These are phyloP conservation scores for Mimumesa dahlbomi DNA, from an alignment of 2,888 invertebrate species.

Conservation along the genomic window DNA sequence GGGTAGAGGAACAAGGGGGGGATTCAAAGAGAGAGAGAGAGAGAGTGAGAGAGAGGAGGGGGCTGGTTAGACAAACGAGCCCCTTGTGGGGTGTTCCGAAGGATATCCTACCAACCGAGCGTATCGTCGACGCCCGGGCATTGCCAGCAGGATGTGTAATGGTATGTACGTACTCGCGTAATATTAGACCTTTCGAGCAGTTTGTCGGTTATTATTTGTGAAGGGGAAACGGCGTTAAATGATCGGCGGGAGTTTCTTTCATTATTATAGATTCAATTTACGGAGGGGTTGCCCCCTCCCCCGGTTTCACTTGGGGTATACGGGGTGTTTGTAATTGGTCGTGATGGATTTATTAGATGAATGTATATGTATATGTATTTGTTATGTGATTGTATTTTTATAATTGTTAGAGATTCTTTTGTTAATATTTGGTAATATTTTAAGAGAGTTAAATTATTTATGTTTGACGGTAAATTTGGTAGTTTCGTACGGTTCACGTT, in stretches of 20 bases:
- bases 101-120: constrained; percentile 74
- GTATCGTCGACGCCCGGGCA: constrained; percentile 68
- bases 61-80: constrained; percentile 76
- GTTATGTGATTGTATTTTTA: too few species aligned
- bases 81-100: constrained; percentile 77
- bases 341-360: too few species aligned
- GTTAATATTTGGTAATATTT: too few species aligned
- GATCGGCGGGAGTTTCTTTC: constrained; percentile 41
- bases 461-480: too few species aligned
- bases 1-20: constrained; percentile 22
- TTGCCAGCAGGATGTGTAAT: constrained; percentile 72
- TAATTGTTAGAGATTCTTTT: too few species aligned
- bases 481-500: too few species aligned
- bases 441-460: too few species aligned
- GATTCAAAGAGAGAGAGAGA: too few species aligned
- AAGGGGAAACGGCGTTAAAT: too few species aligned
- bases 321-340: too few species aligned
- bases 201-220: constrained; percentile 60
- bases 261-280: too few species aligned
- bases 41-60: constrained; percentile 43
- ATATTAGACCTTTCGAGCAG: constrained; percentile 70
- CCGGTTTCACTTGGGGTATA: neutral
- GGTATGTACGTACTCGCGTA: constrained; percentile 75
- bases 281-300: constrained; percentile 26
- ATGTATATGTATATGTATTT: too few species aligned